Evolutionary conservation across 1,140 invertebrate species (phyloP), one percentile per base, ranked within the genome.

Genomic region (Bombus confusus): DNA sequence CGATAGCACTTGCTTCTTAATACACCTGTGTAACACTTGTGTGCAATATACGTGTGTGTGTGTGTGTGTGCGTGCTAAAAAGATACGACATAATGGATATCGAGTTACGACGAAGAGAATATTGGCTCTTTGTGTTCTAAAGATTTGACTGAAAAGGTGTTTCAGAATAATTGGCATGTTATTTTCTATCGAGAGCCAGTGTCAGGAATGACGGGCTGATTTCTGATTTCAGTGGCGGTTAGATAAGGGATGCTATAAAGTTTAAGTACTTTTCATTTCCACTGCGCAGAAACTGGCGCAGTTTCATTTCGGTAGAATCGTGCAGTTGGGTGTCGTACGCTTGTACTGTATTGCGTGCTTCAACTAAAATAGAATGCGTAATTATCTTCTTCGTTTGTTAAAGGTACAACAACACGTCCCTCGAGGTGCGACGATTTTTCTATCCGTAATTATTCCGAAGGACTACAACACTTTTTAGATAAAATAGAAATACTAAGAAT

Each of bases 191-290:
- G 31, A 18, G n/a, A 2, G 25, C 1, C 13, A 5, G 37, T 57
- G 52, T 12, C 6, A 62, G 15, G 25, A 39, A 15, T 25, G 74
- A 39, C 18, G 15, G 0, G 9, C 25, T 31, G 72, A 47, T 74
- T 47, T 31, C n/a, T 47, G 43, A 57, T 57, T 39, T 80, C 12
- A 37, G 10, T 15, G 5, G 31, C 15, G 34, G 69, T n/a, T 25
- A 52, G 57, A 82, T 39, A 71, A 71, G 37, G 25, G 34, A 34
- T 3, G 34, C 34, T 47, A 28, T 83, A 62, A 83, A 76, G 59
- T 83, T 83, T 83, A 83, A 68, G 47, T 59, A 78, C 83, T 85
- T 80, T 80, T 69, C 83, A 85, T 85, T 80, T 68, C 66, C 71
- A 47, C 57, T 68, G 66, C 62, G 31, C 15, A 69, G 80, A 37